Percentiles rank a stretch among this genome's conserved stretches.
Conservation (phyloP, 2,888 invertebrate species). For the Lasioglossum calceatum region DNA sequence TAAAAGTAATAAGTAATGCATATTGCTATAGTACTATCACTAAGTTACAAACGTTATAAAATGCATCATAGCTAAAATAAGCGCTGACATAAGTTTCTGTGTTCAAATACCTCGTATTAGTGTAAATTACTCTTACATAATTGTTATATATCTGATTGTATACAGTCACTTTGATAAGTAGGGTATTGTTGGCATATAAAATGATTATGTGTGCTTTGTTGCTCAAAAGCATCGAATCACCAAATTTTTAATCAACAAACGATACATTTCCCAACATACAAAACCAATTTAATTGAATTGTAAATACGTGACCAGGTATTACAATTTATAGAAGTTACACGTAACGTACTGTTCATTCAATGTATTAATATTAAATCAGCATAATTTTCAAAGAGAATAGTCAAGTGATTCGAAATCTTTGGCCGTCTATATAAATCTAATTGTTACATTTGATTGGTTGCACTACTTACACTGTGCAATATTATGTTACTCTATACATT, state of each 20-base stretch:
- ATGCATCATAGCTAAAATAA: slow-evolving; percentile 66
- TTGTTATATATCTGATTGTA: slow-evolving; percentile 37
- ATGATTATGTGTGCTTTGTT: slow-evolving; percentile 11
- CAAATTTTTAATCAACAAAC: not conserved
- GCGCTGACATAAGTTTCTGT: slow-evolving; percentile 34
- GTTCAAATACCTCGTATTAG: slow-evolving; percentile 33
- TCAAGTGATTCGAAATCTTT: slow-evolving; percentile 9
- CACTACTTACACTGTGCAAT: slow-evolving; percentile 10
- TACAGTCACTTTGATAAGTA: slow-evolving; percentile 55
- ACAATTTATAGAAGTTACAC: not conserved
- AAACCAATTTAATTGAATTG: not conserved
- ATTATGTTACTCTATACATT: not conserved
- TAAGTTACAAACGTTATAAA: slow-evolving; percentile 79
- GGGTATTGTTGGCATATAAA: slow-evolving; percentile 62
- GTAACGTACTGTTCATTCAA: not conserved
- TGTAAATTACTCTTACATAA: slow-evolving; percentile 37
- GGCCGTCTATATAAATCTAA: slow-evolving; percentile 1
- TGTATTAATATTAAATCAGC: not conserved
- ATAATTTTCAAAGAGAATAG: not conserved
- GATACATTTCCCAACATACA: not conserved
- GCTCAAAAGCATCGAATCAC: slow-evolving; percentile 8
- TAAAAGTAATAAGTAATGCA: slow-evolving; percentile 17
- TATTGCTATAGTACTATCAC: slow-evolving; percentile 55
- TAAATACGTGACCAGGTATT: not conserved
- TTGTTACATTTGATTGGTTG: slow-evolving; percentile 3